Percentiles rank a stretch among this genome's conserved stretches.
These are phyloP conservation scores for Phaonia tiefii DNA, from an alignment of 2,888 invertebrate species.

Conservation along the genomic window DNA sequence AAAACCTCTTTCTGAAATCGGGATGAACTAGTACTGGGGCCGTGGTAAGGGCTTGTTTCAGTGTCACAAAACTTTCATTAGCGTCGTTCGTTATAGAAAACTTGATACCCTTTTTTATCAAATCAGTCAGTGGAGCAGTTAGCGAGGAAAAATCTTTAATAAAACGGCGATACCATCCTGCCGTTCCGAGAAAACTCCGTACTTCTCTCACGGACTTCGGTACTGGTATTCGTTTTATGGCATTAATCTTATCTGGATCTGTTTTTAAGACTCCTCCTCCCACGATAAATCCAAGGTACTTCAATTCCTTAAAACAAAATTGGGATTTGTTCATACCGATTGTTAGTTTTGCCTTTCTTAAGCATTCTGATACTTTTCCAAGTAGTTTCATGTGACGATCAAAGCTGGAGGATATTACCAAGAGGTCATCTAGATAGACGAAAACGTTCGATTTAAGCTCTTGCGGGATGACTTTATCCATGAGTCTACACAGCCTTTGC, in stretches of 20 bases:
- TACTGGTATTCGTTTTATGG: neutral
- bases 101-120: neutral
- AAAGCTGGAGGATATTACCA: neutral
- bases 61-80: conserved; percentile 42
- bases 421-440: conserved; percentile 50
- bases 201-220: conserved; percentile 16
- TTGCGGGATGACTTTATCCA: conserved; percentile 47
- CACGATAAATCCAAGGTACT: conserved; percentile 14
- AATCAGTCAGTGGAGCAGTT: neutral
- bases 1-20: conserved; percentile 50
- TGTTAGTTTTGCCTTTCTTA: neutral
- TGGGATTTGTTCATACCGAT: conserved; percentile 25
- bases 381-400: neutral
- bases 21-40: conserved; percentile 61
- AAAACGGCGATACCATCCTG: conserved; percentile 38
- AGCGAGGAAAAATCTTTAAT: conserved; percentile 5
- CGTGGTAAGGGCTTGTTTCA: conserved; percentile 45
- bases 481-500: conserved; percentile 19
- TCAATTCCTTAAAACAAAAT: conserved; percentile 15
- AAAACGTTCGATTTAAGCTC: conserved; percentile 42
- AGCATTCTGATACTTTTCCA: conserved; percentile 6
- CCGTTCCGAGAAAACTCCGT: conserved; percentile 25
- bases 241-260: neutral
- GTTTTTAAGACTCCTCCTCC: conserved; percentile 6
- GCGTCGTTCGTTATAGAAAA: conserved; percentile 42